Evolutionary conservation across 1,140 invertebrate genomes (phyloP).

Genomic region (Octopus sinensis): DNA sequence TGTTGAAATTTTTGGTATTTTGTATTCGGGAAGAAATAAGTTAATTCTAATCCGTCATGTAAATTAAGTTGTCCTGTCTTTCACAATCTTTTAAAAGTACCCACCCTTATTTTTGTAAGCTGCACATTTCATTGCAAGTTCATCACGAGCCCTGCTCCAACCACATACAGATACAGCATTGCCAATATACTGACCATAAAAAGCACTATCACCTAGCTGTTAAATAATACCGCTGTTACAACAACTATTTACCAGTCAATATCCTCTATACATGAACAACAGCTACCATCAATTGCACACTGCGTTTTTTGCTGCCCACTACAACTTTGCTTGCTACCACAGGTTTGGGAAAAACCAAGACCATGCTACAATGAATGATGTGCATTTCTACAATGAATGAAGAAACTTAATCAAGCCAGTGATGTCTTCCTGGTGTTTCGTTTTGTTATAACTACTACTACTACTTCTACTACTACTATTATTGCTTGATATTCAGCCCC

Average conservation of each 20-base stretch:
- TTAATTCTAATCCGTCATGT: neutral
- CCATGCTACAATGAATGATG: too few relatives aligned
- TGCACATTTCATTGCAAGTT: constrained; percentile 11
- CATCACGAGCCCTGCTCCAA: neutral
- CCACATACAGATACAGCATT: neutral
- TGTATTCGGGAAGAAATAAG: constrained; percentile 7
- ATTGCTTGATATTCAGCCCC: too few relatives aligned
- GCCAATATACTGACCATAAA: neutral
- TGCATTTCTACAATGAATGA: too few relatives aligned
- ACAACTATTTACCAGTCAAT: neutral
- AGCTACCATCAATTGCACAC: neutral
- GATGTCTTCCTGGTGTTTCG: too few relatives aligned
- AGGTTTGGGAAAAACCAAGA: too few relatives aligned
- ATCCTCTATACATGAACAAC: neutral
- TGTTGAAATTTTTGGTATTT: constrained; percentile 14
- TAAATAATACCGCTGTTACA: neutral
- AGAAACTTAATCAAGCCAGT: too few relatives aligned
- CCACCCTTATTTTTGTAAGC: constrained; percentile 16
- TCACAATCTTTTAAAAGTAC: neutral
- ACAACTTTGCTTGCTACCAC: too few relatives aligned
- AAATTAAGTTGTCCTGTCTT: constrained; percentile 10
- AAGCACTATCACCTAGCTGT: neutral
- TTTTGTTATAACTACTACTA: too few relatives aligned
- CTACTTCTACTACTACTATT: too few relatives aligned
- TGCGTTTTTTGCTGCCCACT: too few relatives aligned